Conservation (phyloP, 2,113 vertebrate species). For the Heliornis fulica region DNA sequence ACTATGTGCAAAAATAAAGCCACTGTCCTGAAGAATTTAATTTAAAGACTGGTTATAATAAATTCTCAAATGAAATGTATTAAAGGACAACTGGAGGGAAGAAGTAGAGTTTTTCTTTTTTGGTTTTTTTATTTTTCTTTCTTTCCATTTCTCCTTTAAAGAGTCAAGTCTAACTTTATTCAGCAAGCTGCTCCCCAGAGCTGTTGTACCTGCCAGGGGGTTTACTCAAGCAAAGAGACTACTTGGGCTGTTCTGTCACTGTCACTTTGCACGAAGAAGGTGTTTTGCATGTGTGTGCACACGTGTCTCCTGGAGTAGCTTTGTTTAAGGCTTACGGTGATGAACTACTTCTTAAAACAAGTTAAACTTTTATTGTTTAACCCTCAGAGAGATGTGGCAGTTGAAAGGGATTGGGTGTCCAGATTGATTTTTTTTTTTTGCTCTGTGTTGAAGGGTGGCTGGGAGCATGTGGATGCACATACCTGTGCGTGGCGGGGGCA, state of each 20-base stretch:
- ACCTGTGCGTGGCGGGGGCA: background rate
- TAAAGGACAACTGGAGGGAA: background rate
- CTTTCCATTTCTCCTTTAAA: background rate
- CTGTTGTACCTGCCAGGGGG: background rate
- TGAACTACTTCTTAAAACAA: background rate
- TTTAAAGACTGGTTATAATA: background rate
- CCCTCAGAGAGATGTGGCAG: background rate
- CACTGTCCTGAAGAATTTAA: background rate
- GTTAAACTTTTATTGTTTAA: constrained; percentile 25
- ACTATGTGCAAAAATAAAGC: background rate
- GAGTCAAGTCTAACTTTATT: background rate
- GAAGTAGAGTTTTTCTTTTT: background rate
- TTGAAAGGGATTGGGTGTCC: background rate
- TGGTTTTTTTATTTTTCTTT: too few relatives aligned
- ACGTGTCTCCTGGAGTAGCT: background rate
- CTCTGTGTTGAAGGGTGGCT: background rate
- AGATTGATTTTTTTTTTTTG: constrained; percentile 1
- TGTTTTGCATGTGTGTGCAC: rapidly evolving
- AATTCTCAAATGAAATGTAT: background rate
- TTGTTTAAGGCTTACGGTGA: background rate
- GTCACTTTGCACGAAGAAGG: background rate
- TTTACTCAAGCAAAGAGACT: background rate
- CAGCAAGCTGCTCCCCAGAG: background rate
- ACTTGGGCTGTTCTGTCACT: background rate
- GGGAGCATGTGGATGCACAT: background rate